Evolutionary conservation across 2,888 invertebrate species (phyloP), one percentile per base, ranked within the genome.

Genomic region (Nemapogon koenigi): DNA sequence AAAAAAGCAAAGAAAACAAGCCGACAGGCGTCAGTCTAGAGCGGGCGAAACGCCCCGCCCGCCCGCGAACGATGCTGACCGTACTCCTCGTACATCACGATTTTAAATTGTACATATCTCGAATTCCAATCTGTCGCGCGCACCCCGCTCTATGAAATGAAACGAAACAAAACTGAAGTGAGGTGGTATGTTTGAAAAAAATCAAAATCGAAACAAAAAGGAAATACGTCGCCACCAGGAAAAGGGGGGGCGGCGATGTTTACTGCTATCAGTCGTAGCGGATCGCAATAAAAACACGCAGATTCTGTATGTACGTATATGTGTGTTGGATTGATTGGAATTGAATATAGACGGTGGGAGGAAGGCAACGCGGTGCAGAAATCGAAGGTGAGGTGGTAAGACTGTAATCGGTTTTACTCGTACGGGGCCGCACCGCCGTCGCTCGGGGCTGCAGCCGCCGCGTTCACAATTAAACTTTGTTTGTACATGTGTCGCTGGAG

Each of bases 41-140:
- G 70, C 56, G 54, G 55, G 55, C 51, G 57, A 47, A 51, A 52
- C 59, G 55, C 53, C 55, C 55, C 52, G 52, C 51, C 53, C 53
- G 49, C 50, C 52, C 56, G 52, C 52, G 51, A 49, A 49, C 51
- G 57, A 51, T 55, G 62, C 70, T 75, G 75, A 73, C 76, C 78
- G 75, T 71, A 76, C 78, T 78, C 76, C n/a, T n/a, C n/a, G n/a
- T n/a, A n/a, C n/a, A n/a, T 78, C 76, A 76, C 78, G 68, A 76
- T 78, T 78, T 78, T 78, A 78, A 78, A 78, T 78, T 78, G 78
- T 76, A 78, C 78, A 78, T 78, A 76, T 76, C 75, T 75, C 72
- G 72, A 78, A 78, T 78, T 78, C 78, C 78, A 70, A 76, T 76
- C 76, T 69, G 78, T 76, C 76, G 73, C 73, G 68, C 73, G 62